Evolutionary conservation across 2,113 vertebrate genomes (phyloP).

Genomic region (Crotalus viridis): DNA sequence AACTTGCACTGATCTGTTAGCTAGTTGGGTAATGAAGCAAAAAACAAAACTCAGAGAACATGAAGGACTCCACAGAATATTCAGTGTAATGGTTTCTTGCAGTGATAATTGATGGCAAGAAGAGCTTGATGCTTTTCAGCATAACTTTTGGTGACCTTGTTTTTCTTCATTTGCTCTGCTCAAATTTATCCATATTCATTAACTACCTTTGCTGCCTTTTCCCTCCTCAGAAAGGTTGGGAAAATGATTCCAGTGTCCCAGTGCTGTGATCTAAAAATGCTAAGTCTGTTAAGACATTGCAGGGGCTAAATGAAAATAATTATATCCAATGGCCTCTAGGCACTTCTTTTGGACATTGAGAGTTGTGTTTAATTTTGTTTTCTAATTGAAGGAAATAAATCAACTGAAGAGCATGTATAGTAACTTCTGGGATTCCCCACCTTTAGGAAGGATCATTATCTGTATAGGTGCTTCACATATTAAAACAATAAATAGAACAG

Average conservation of each 20-base stretch:
- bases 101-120: neutral
- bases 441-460: constrained; percentile 41
- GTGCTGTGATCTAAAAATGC: constrained; percentile 15
- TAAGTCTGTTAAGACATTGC: constrained; percentile 1
- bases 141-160: neutral
- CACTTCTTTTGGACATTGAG: constrained; percentile 29
- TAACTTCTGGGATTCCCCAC: constrained; percentile 32
- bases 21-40: neutral
- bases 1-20: neutral
- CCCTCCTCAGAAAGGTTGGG: neutral
- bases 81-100: neutral
- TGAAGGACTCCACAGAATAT: neutral
- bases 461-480: constrained; percentile 6
- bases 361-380: constrained; percentile 46
- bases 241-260: neutral
- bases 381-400: constrained; percentile 41
- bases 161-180: neutral
- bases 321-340: constrained; percentile 32
- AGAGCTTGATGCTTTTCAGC: neutral
- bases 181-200: neutral
- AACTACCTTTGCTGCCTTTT: neutral
- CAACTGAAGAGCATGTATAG: constrained; percentile 35
- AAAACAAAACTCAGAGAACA: neutral
- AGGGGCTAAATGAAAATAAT: constrained; percentile 34
- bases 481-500: constrained; percentile 36